Percentiles rank a stretch among this genome's conserved stretches.
phyloP scores from a whole-genome alignment of 2,797 vertebrate genomes.

The Schizopygopsis pylzovi region DNA sequence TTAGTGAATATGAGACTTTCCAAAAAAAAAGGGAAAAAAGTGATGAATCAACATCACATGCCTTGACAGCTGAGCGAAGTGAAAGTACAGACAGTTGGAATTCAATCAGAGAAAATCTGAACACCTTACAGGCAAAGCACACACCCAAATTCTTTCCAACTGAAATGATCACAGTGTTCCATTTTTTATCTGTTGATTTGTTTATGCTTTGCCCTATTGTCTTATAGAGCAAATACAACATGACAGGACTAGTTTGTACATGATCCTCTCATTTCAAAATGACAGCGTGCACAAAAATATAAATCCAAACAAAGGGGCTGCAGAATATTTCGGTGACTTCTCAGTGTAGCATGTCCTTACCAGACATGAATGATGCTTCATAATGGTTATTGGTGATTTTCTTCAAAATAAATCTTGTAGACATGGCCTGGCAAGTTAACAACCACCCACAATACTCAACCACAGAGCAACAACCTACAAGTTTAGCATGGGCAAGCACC shows the following conservation, averaged over 20 bases:
- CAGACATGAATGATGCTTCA: background rate
- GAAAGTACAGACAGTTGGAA: background rate
- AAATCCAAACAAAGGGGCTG: background rate
- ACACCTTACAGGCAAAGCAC: conserved; percentile 5
- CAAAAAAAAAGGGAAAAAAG: background rate
- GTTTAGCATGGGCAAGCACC: conserved; percentile 22
- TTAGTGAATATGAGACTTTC: background rate
- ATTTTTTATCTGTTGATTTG: background rate
- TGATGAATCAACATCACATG: background rate
- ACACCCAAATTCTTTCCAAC: background rate
- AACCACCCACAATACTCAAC: background rate
- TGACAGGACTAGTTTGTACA: background rate
- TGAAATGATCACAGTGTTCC: background rate
- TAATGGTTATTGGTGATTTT: background rate
- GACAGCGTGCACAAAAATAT: background rate
- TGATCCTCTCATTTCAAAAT: background rate
- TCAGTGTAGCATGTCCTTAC: background rate
- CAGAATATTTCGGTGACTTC: background rate
- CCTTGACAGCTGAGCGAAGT: background rate
- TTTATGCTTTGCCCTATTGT: background rate
- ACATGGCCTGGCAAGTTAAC: background rate
- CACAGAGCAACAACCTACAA: background rate
- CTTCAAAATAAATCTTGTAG: background rate
- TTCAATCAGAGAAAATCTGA: background rate
- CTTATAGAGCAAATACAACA: background rate